A percentile compares a stretch with the other conserved stretches of the same genome.
phyloP scores from a whole-genome alignment of 2,888 invertebrate species.

The Agriotes lineatus region DNA sequence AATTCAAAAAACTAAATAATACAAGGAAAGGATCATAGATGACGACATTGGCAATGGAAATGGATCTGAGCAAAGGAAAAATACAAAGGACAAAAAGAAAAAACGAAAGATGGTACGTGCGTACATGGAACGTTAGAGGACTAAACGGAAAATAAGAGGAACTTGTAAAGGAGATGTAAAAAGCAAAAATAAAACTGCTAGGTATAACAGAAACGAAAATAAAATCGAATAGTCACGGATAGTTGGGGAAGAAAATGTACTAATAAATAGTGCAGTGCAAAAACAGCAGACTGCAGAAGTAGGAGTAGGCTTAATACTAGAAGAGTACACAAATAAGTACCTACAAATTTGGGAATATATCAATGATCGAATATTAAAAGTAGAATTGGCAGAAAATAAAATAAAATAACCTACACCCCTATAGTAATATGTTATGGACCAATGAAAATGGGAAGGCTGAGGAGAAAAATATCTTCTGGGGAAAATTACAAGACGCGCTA shows the following conservation, averaged over 20 bases:
- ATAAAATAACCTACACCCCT: background rate
- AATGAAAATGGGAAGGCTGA: background rate
- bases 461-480: slow-evolving; percentile 5
- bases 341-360: background rate
- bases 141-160: background rate
- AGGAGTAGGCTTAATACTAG: background rate
- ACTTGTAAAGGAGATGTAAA: background rate
- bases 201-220: background rate
- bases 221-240: background rate
- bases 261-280: background rate
- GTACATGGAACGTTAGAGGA: background rate
- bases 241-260: slow-evolving; percentile 1
- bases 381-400: background rate
- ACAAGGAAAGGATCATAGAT: background rate
- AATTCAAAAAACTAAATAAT: background rate
- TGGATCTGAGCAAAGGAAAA: background rate
- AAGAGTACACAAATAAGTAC: background rate
- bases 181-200: background rate
- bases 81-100: background rate
- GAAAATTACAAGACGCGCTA: background rate
- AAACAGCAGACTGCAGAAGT: slow-evolving; percentile 1
- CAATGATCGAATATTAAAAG: background rate
- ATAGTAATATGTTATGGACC: background rate
- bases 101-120: background rate
- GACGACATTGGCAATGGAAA: background rate